Evolutionary conservation across 2,797 vertebrate species (phyloP).

Genomic region (Pipistrellus pipistrellus): DNA sequence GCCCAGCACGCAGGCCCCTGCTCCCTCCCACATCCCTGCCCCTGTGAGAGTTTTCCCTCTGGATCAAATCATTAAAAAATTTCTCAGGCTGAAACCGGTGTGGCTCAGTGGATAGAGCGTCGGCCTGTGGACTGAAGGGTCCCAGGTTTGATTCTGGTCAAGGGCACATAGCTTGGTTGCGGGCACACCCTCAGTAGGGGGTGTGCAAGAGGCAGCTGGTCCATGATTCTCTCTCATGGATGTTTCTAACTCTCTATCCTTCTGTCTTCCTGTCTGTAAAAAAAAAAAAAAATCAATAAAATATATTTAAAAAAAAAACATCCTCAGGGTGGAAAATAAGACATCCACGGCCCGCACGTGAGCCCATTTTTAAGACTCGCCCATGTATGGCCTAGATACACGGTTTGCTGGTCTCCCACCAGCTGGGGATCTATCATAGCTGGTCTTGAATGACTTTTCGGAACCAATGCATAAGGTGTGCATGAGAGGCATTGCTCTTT

Average conservation of each 20-base stretch:
- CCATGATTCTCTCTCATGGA: no score
- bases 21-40: slow-evolving; percentile 60
- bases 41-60: slow-evolving; percentile 73
- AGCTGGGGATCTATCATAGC: neutral
- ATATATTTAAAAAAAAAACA: neutral
- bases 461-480: neutral
- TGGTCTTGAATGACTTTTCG: neutral
- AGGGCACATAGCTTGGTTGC: no score
- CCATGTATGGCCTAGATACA: neutral
- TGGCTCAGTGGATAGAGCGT: no score
- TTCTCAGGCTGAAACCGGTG: no score
- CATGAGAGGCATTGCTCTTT: no score
- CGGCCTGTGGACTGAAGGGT: no score
- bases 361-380: neutral
- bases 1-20: slow-evolving; percentile 39
- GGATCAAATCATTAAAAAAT: slow-evolving; percentile 72
- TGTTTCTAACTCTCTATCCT: no score
- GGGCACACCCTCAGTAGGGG: no score
- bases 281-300: no score
- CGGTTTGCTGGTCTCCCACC: neutral
- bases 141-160: no score
- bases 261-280: no score
- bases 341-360: neutral
- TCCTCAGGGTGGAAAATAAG: slow-evolving; percentile 43
- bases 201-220: no score